These are phyloP conservation scores for Heliconius cydno DNA, from an alignment of 2,888 invertebrate species.

Conservation along the genomic window DNA sequence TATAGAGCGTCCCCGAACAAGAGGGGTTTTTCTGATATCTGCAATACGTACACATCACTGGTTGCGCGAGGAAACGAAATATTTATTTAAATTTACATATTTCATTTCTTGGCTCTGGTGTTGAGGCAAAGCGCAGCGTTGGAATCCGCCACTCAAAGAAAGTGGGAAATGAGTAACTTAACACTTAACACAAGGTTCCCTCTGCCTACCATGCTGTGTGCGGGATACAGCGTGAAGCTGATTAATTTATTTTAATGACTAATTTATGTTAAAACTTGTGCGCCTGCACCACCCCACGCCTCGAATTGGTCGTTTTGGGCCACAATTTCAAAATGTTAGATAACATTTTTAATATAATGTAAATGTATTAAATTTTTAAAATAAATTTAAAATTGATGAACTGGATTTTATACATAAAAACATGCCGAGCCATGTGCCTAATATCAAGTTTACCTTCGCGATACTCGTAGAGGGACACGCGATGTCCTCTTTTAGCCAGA, in stretches of 20 bases:
- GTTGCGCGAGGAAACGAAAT: no score
- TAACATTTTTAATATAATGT: neutral
- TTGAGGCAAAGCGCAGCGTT: no score
- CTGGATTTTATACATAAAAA: constrained; percentile 7
- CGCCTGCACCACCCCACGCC: no score
- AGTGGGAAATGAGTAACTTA: no score
- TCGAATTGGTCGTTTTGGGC: neutral
- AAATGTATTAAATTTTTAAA: neutral
- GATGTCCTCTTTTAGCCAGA: constrained; percentile 92
- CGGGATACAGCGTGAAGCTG: no score
- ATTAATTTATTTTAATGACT: no score
- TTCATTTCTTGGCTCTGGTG: no score
- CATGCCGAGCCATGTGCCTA: neutral
- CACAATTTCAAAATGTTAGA: neutral
- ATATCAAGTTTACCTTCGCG: constrained; percentile 86
- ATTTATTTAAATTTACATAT: no score
- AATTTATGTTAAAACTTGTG: no score
- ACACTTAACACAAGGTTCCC: no score
- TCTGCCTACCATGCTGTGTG: no score
- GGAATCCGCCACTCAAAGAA: no score
- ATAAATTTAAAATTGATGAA: neutral
- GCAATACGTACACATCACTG: constrained; percentile 26
- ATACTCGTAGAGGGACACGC: constrained; percentile 93
- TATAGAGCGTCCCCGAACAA: constrained; percentile 93
- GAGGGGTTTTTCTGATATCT: constrained; percentile 91